Evolutionary conservation across 64 coral and sea anemone species (phyloP).

Genomic region (Montipora foliosa): DNA sequence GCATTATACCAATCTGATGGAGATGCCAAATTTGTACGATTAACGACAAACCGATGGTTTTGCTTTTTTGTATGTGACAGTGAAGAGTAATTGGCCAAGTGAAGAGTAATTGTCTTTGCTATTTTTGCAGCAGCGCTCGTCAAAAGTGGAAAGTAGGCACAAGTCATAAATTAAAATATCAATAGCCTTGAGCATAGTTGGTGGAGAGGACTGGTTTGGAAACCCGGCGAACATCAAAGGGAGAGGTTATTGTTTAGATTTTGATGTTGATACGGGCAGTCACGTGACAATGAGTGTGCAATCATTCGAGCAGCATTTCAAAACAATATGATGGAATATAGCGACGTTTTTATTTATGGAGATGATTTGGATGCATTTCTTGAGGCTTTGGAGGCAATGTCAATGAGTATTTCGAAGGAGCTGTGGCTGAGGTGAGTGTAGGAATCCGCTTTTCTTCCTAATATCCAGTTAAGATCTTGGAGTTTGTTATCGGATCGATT

Average conservation of each 20-base stretch:
- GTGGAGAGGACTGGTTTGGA: slow-evolving; percentile 8
- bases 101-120: too few relatives aligned
- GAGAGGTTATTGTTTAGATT: slow-evolving; percentile 32
- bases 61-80: too few relatives aligned
- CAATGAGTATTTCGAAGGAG: slow-evolving; percentile 11
- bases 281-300: slow-evolving; percentile 24
- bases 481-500: not conserved
- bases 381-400: not conserved
- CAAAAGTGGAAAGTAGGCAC: too few relatives aligned
- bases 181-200: not conserved
- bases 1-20: too few relatives aligned
- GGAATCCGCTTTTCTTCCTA: not conserved
- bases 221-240: slow-evolving; percentile 13
- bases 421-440: slow-evolving; percentile 23
- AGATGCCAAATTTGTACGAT: too few relatives aligned
- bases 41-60: too few relatives aligned
- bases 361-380: not conserved
- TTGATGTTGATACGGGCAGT: slow-evolving; percentile 15
- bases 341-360: slow-evolving; percentile 19
- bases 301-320: not conserved
- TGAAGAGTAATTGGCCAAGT: too few relatives aligned
- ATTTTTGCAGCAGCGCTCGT: too few relatives aligned
- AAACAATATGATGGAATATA: slow-evolving; percentile 31
- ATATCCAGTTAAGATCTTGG: not conserved
- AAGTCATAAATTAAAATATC: too few relatives aligned